Percentiles rank a stretch among this genome's conserved stretches.
Conservation (phyloP, 2,888 invertebrate species). For the Acrobasis repandana region DNA sequence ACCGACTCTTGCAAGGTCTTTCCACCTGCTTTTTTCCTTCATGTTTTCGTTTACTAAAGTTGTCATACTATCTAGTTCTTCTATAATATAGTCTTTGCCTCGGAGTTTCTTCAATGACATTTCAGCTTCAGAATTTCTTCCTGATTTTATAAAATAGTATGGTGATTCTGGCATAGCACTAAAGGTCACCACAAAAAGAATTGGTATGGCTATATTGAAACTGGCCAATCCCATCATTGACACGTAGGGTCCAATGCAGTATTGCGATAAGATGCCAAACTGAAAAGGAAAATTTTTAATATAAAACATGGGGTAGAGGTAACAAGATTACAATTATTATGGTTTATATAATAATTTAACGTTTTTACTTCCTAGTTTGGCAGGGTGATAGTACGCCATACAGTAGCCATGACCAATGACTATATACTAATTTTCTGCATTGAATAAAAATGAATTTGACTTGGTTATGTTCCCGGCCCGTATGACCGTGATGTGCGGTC, state of each 20-base stretch:
- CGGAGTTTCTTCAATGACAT: conserved; percentile 81
- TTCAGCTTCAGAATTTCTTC: conserved; percentile 78
- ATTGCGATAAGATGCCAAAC: conserved; percentile 84
- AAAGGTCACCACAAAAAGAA: conserved; percentile 81
- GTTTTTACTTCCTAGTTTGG: no score
- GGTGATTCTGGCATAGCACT: conserved; percentile 87
- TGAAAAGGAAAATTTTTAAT: conserved; percentile 50
- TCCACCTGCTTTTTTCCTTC: conserved; percentile 75
- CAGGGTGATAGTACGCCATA: no score
- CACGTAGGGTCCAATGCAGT: conserved; percentile 83
- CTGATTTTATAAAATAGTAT: conserved; percentile 79
- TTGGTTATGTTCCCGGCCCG: no score
- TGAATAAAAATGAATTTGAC: no score
- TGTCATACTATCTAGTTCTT: conserved; percentile 81
- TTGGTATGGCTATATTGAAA: conserved; percentile 80
- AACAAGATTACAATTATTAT: background rate
- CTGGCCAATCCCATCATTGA: conserved; percentile 81
- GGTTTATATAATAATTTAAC: no score
- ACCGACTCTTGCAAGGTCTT: conserved; percentile 68
- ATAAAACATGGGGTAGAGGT: background rate
- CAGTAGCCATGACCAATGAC: no score
- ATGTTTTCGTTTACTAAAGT: conserved; percentile 78
- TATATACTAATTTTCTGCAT: no score
- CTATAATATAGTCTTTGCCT: conserved; percentile 77
- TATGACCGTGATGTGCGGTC: conserved; percentile 2